Evolutionary conservation across 2,113 vertebrate genomes (phyloP).

Genomic region (Pelusios castaneus): DNA sequence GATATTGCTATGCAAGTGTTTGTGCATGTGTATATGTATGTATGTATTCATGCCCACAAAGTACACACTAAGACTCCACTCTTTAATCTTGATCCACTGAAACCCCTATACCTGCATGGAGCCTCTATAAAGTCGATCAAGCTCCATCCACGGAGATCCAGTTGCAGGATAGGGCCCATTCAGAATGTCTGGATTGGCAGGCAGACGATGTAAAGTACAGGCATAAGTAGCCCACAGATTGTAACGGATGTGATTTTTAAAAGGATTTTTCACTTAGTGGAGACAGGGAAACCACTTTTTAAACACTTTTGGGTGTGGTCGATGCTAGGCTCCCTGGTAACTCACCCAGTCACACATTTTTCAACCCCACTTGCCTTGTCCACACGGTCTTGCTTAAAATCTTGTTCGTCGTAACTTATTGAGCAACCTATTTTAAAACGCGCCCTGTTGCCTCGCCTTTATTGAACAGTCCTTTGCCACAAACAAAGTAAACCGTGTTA

Average conservation of each 20-base stretch:
- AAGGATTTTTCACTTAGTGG: constrained; percentile 25
- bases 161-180: constrained; percentile 12
- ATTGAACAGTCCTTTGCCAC: background rate
- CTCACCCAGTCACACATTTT: background rate
- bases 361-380: background rate
- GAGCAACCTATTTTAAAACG: background rate
- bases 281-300: background rate
- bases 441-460: background rate
- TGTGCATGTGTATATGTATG: background rate
- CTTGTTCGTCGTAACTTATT: background rate
- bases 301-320: background rate
- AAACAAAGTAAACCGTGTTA: background rate
- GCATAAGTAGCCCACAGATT: constrained; percentile 18
- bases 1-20: background rate
- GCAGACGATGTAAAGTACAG: background rate
- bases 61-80: background rate
- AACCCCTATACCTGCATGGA: background rate
- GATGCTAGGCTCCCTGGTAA: background rate
- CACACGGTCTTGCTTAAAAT: background rate
- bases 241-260: constrained; percentile 3
- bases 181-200: too few species aligned
- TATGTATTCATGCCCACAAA: background rate
- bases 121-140: background rate
- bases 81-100: background rate
- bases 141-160: constrained; percentile 33